Conservation (phyloP, 2,888 invertebrate genomes). For the Operophtera brumata region DNA sequence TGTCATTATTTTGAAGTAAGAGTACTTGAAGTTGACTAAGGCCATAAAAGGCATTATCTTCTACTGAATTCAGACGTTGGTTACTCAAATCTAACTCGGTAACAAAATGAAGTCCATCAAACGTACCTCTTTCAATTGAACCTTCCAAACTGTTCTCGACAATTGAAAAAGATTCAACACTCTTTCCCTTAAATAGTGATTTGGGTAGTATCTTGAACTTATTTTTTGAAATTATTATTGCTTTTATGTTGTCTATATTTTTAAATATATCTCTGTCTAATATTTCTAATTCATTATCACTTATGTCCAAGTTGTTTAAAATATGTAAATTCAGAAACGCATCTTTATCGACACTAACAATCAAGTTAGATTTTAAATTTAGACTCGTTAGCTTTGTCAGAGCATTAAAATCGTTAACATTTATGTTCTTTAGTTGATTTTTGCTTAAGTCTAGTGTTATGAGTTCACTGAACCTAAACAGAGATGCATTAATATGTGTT, state of each 20-base stretch:
- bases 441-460: slow-evolving; percentile 45
- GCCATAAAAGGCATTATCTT: slow-evolving; percentile 56
- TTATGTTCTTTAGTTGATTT: slow-evolving; percentile 47
- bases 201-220: slow-evolving; percentile 48
- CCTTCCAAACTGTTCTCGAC: slow-evolving; percentile 50
- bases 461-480: slow-evolving; percentile 54
- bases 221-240: slow-evolving; percentile 53
- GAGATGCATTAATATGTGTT: slow-evolving; percentile 46
- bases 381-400: slow-evolving; percentile 42
- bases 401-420: slow-evolving; percentile 44
- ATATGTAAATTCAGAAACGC: slow-evolving; percentile 39
- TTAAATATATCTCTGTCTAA: slow-evolving; percentile 42
- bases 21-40: slow-evolving; percentile 42
- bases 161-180: slow-evolving; percentile 45
- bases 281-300: slow-evolving; percentile 46
- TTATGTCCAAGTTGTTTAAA: slow-evolving; percentile 45
- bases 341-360: slow-evolving; percentile 41
- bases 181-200: slow-evolving; percentile 51
- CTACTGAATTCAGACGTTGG: slow-evolving; percentile 48
- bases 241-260: slow-evolving; percentile 33
- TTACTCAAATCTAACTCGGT: slow-evolving; percentile 47
- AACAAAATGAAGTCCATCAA: slow-evolving; percentile 51
- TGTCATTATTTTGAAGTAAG: slow-evolving; percentile 52
- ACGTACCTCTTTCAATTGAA: slow-evolving; percentile 47
- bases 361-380: slow-evolving; percentile 49